Percentiles rank a stretch among this genome's conserved stretches.
Conservation (phyloP, 2,113 vertebrate species). For the Parus major region DNA sequence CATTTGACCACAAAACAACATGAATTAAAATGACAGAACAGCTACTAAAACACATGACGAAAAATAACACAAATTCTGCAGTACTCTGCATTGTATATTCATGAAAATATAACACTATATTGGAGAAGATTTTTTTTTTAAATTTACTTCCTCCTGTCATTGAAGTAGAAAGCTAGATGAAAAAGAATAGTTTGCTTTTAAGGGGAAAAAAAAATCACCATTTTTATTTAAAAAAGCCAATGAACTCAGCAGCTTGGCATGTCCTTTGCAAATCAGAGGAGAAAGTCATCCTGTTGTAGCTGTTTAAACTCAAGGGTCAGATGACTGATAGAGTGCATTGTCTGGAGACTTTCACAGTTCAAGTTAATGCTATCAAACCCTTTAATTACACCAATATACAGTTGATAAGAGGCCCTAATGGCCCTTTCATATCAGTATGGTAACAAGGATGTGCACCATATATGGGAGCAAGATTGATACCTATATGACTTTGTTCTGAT, state of each 20-base stretch:
- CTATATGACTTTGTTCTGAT: slow-evolving; percentile 86
- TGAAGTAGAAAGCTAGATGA: background rate
- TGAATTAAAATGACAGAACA: background rate
- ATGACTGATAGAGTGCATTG: slow-evolving; percentile 87
- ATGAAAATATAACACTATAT: background rate
- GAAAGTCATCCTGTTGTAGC: slow-evolving; percentile 59
- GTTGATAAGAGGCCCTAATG: slow-evolving; percentile 92
- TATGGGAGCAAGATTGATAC: slow-evolving; percentile 82
- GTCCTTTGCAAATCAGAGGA: slow-evolving; percentile 44
- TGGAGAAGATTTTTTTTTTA: background rate
- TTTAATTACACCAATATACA: slow-evolving; percentile 89
- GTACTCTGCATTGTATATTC: background rate
- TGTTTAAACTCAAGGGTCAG: slow-evolving; percentile 83
- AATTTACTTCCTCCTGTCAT: background rate
- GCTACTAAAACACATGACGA: background rate
- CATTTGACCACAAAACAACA: background rate
- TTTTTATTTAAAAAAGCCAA: slow-evolving; percentile 1
- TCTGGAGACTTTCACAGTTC: slow-evolving; percentile 82
- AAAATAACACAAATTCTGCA: background rate
- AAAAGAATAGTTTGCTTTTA: background rate
- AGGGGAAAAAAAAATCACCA: background rate
- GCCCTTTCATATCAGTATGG: slow-evolving; percentile 87
- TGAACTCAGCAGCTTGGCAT: background rate
- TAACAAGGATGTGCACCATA: slow-evolving; percentile 78
- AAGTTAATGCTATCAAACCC: slow-evolving; percentile 83